Evolutionary conservation across 2,113 vertebrate species (phyloP).

Genomic region (Catharus fuscescens): DNA sequence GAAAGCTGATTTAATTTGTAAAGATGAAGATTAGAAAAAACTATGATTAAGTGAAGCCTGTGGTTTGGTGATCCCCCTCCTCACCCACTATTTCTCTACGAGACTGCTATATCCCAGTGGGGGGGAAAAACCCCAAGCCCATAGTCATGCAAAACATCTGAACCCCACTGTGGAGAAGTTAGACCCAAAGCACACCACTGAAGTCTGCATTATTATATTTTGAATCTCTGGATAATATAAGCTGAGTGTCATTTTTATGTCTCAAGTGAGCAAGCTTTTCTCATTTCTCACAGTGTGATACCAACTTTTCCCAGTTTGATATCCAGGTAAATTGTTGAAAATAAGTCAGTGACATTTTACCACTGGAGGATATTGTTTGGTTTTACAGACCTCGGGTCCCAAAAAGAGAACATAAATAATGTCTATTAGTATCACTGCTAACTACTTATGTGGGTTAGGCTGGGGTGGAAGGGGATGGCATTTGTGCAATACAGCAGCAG

Average conservation of each 20-base stretch:
- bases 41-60: neutral
- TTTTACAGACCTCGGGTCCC: neutral
- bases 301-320: neutral
- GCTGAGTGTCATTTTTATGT: neutral
- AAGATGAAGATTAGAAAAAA: neutral
- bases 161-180: neutral
- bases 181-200: neutral
- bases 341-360: neutral
- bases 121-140: rapidly evolving
- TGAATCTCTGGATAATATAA: neutral
- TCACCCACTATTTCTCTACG: neutral
- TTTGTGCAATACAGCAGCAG: rapidly evolving
- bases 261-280: neutral
- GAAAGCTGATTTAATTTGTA: neutral
- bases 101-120: neutral
- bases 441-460: neutral
- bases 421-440: neutral
- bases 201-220: neutral
- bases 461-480: neutral
- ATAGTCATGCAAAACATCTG: neutral
- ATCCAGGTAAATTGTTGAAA: constrained; percentile 23
- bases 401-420: neutral
- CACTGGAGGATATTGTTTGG: neutral
- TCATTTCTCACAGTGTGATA: neutral
- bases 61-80: neutral